phyloP scores from a whole-genome alignment of 1,140 invertebrate species.

The Neoseiulus cucumeris region DNA sequence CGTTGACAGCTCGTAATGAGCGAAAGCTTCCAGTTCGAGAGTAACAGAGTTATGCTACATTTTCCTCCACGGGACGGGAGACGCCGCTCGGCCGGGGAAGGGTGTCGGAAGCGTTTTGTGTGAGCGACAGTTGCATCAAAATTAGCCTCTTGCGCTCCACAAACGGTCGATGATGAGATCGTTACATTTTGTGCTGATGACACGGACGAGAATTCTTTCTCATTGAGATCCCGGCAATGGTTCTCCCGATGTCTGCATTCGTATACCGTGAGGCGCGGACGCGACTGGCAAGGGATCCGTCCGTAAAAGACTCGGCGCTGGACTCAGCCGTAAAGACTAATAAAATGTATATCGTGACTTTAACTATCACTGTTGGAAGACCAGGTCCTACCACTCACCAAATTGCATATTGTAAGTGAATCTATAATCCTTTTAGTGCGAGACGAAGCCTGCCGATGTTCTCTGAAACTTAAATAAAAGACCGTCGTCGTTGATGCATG shows the following conservation, averaged over 20 bases:
- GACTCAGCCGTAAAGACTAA: not conserved
- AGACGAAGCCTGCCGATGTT: not conserved
- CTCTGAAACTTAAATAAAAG: not conserved
- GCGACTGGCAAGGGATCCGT: not conserved
- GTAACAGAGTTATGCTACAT: not conserved
- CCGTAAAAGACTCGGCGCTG: not conserved
- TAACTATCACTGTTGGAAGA: not conserved
- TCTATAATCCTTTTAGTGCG: not conserved
- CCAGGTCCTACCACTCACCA: not conserved
- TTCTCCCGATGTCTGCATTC: too few species aligned
- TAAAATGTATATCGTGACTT: not conserved
- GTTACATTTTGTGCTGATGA: not conserved
- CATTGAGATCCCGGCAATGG: too few species aligned
- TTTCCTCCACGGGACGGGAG: not conserved
- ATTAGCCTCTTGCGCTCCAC: not conserved
- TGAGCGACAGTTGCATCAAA: not conserved
- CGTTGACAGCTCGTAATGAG: not conserved
- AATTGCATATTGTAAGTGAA: not conserved
- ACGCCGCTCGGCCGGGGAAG: not conserved
- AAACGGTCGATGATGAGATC: not conserved
- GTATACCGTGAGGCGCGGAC: too few species aligned
- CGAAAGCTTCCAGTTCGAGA: not conserved
- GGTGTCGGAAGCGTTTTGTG: not conserved
- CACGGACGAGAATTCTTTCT: not conserved
- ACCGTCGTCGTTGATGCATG: not conserved